phyloP scores from a whole-genome alignment of 2,113 vertebrate species.

The Tachysurus vachellii region DNA sequence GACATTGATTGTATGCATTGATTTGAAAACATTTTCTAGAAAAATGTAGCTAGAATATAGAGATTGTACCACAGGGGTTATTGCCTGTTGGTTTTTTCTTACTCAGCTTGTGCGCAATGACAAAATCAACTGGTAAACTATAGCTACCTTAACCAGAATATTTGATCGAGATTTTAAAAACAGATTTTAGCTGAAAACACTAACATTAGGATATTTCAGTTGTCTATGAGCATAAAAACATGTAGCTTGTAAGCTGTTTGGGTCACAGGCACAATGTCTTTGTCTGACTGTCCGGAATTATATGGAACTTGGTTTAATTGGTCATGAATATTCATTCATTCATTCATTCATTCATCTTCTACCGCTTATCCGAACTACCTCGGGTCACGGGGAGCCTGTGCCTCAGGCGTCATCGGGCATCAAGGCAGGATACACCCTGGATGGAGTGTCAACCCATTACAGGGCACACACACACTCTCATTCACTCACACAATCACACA shows the following conservation, averaged over 20 bases:
- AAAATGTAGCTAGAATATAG: neutral
- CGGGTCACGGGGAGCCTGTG: too few species aligned
- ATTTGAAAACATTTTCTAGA: neutral
- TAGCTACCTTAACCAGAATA: neutral
- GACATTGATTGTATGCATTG: neutral
- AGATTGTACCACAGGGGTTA: neutral
- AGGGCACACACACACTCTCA: too few species aligned
- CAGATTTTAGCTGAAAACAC: neutral
- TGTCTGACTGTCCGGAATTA: neutral
- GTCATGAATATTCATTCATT: too few species aligned
- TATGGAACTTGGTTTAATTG: neutral
- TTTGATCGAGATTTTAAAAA: neutral
- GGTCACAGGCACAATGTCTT: neutral
- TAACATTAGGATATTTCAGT: neutral
- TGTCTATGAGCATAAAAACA: neutral
- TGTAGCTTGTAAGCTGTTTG: neutral
- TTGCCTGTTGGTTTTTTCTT: neutral
- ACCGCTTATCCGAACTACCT: too few species aligned
- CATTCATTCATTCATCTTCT: too few species aligned
- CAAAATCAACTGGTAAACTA: neutral
- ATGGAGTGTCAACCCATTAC: too few species aligned
- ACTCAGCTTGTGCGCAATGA: neutral
- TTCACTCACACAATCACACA: too few species aligned
- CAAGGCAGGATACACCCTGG: too few species aligned
- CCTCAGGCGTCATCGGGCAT: too few species aligned